A percentile compares a stretch with the other conserved stretches of the same genome.
These are phyloP conservation scores for Sinohyriopsis cumingii DNA, from an alignment of 2,888 invertebrate species.

Conservation along the genomic window DNA sequence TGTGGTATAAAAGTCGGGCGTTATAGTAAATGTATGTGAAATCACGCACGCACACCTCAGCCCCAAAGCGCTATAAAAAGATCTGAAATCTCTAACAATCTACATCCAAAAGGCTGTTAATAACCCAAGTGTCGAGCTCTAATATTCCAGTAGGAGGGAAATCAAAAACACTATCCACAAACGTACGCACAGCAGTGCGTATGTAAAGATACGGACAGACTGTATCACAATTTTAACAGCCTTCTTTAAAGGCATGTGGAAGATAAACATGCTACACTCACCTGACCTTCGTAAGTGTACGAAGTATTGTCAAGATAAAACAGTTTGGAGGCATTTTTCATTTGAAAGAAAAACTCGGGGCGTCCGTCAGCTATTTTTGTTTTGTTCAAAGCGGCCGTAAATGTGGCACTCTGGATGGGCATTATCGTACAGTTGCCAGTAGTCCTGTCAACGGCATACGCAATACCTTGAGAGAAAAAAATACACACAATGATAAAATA, in stretches of 20 bases:
- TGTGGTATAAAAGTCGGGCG: too few species aligned
- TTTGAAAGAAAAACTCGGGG: slow-evolving; percentile 30
- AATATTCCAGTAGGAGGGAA: too few species aligned
- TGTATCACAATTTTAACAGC: neutral
- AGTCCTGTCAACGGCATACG: slow-evolving; percentile 54
- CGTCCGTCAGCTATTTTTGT: neutral
- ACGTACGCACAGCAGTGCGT: too few species aligned
- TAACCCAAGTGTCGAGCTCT: too few species aligned
- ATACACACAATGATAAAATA: neutral
- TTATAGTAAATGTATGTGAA: too few species aligned
- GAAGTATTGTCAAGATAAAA: slow-evolving; percentile 48
- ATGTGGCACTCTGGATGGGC: slow-evolving; percentile 47
- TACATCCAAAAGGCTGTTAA: too few species aligned
- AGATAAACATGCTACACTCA: slow-evolving; percentile 8
- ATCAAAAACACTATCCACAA: too few species aligned
- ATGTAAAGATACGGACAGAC: too few species aligned
- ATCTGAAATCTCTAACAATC: too few species aligned
- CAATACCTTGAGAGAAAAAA: slow-evolving; percentile 46
- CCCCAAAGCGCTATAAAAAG: too few species aligned
- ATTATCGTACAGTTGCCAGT: slow-evolving; percentile 52
- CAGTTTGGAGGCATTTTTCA: slow-evolving; percentile 45
- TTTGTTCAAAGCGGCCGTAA: slow-evolving; percentile 37
- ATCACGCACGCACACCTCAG: too few species aligned
- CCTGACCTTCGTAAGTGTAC: slow-evolving; percentile 52
- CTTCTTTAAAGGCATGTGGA: neutral